A percentile compares a stretch with the other conserved stretches of the same genome.
phyloP scores from a whole-genome alignment of 2,888 invertebrate genomes.

The Thera britannica region DNA sequence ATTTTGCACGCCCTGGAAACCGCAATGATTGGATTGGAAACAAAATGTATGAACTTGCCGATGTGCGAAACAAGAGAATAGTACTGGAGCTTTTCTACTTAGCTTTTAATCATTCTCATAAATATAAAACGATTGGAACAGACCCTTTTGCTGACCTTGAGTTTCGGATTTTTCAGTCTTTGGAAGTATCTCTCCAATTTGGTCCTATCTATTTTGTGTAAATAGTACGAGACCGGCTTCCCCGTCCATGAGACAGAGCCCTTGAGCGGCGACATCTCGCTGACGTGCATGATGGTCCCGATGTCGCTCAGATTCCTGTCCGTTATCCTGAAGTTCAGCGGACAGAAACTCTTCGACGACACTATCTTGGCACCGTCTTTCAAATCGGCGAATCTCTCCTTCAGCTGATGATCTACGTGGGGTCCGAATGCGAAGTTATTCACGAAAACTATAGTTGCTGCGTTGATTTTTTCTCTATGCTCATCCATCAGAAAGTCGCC shows the following conservation, averaged over 20 bases:
- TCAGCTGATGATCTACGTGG: conserved; percentile 97
- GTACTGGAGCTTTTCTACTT: conserved; percentile 28
- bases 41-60: not conserved
- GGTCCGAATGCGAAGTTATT: conserved; percentile 99
- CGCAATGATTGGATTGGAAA: conserved; percentile 12
- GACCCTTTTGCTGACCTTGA: conserved; percentile 87
- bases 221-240: conserved; percentile 98
- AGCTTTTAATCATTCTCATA: conserved; percentile 32
- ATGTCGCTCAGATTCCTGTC: conserved; percentile 99
- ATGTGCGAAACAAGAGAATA: conserved; percentile 11
- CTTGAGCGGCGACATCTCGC: conserved; percentile 96
- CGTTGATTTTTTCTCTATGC: conserved; percentile 96
- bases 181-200: conserved; percentile 98
- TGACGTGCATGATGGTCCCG: conserved; percentile 99
- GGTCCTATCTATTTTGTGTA: conserved; percentile 98
- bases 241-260: conserved; percentile 99
- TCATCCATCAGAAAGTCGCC: conserved; percentile 98
- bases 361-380: conserved; percentile 98
- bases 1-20: conserved; percentile 59
- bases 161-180: conserved; percentile 95
- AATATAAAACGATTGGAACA: conserved; percentile 70
- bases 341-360: conserved; percentile 99
- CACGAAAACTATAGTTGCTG: conserved; percentile 98
- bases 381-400: conserved; percentile 97
- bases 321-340: conserved; percentile 98